Base-by-base conservation (phyloP, 2,113 vertebrate species). In the Bubo blakistoni region DNA sequence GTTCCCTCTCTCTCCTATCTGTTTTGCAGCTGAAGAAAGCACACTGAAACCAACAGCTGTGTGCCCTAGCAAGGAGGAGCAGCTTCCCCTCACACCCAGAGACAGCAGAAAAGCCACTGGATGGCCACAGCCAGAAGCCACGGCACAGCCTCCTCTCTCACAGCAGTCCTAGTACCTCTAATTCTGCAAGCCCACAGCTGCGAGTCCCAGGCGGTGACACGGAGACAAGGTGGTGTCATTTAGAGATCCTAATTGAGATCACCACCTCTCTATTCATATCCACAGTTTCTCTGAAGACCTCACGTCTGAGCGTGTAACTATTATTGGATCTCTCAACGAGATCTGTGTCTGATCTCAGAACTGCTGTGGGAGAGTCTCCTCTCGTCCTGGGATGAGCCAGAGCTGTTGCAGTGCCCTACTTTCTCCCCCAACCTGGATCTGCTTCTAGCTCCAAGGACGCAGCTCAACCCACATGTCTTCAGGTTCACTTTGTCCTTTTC, bases 161-260 rank as follows among this genome's bases (percentile, higher is more conserved):
- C 34, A 47, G 40, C 6, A 44, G 13, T 16, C 40, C 36, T 38
- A 5, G 27, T 5, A 10, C 3, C 1, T 15, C 58, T 61, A 15
- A 6, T 34, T 82, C 38, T 18, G 42, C 59, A 65, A 18, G 26
- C 29, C 36, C 59, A 52, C 49, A 52, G 49, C 69, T 54, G 51
- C 0, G 0, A 42, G 52, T 76, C 40, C 34, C 51, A 47, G 36
- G 46, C 1, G 0, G 1, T 20, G 10, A 38, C 32, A 47, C 0
- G 12, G 51, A 66, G 30, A 73, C 25, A 44, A 78, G 58, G 24
- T 5, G 5, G 32, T 14, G 30, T 38, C 59, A 57, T 62, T 34
- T 36, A 29, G 72, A 63, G 70, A 47, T 38, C 47, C 17, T 58
- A 29, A n/a, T 0, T 40, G 66, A 22, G 21, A 76, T 65, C 69